Evolutionary conservation across 1,140 invertebrate genomes (phyloP).

Genomic region (Cotesia glomerata): DNA sequence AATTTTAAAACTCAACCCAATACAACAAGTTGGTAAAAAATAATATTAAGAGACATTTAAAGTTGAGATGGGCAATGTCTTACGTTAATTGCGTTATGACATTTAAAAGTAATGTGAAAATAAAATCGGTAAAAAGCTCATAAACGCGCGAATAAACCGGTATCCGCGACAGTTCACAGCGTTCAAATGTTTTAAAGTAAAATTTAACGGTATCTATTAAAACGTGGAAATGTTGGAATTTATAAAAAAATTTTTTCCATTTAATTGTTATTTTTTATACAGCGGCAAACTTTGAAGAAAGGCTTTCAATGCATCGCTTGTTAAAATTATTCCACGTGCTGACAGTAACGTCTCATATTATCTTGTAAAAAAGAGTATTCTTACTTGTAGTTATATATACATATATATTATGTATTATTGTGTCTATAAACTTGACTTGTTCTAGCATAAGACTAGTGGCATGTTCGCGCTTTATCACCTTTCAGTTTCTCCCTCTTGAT

Average conservation of each 20-base stretch:
- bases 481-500: no score
- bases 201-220: conserved; percentile 35
- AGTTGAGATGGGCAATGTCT: background rate
- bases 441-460: no score
- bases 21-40: background rate
- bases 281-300: background rate
- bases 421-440: no score
- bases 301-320: background rate
- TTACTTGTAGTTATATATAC: background rate
- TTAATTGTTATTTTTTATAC: background rate
- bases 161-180: conserved; percentile 25
- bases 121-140: background rate
- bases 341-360: background rate
- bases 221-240: conserved; percentile 22
- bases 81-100: conserved; percentile 9
- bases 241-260: conserved; percentile 5
- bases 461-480: background rate
- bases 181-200: conserved; percentile 2
- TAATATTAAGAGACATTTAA: background rate
- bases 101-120: background rate
- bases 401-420: no score
- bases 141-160: conserved; percentile 24
- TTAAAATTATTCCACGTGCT: conserved; percentile 31
- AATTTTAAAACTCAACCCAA: background rate
- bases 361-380: background rate